Conservation (phyloP, 2,888 invertebrate genomes). For the Dysmachus trigonus region DNA sequence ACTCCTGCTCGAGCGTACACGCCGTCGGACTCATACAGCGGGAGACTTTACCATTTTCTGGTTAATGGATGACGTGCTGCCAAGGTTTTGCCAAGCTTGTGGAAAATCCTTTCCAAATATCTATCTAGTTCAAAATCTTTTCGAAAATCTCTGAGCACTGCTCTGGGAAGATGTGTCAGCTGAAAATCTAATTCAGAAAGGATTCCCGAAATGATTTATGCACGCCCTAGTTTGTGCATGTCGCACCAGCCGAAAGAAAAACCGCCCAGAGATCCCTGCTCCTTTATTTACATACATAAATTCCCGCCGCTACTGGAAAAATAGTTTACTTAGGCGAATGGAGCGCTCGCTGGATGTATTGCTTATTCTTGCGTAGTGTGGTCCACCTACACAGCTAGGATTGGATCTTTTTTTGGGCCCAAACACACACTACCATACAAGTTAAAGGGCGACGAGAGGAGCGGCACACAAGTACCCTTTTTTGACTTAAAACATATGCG, state of each 20-base stretch:
- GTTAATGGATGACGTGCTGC: neutral
- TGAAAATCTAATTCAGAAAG: slow-evolving; percentile 32
- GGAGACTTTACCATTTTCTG: neutral
- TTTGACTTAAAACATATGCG: slow-evolving; percentile 36
- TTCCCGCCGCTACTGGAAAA: neutral
- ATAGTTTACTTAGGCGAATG: slow-evolving; percentile 3
- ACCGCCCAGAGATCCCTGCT: neutral
- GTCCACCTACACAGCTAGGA: neutral
- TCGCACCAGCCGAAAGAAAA: neutral
- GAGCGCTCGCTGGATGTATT: neutral
- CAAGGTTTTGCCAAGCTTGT: neutral
- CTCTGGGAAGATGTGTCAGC: slow-evolving; percentile 13
- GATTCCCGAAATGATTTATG: slow-evolving; percentile 34
- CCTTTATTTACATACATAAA: slow-evolving; percentile 37
- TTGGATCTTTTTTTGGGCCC: neutral
- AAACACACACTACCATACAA: neutral
- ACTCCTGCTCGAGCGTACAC: neutral
- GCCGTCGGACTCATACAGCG: neutral
- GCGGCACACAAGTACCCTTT: neutral
- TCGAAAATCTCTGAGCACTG: neutral
- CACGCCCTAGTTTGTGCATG: slow-evolving; percentile 19
- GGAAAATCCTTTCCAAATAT: slow-evolving; percentile 1
- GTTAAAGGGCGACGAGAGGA: neutral
- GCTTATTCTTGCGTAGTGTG: neutral
- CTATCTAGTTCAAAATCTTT: neutral